phyloP scores from a whole-genome alignment of 2,797 vertebrate species.

The Gymnoscopelus braueri region DNA sequence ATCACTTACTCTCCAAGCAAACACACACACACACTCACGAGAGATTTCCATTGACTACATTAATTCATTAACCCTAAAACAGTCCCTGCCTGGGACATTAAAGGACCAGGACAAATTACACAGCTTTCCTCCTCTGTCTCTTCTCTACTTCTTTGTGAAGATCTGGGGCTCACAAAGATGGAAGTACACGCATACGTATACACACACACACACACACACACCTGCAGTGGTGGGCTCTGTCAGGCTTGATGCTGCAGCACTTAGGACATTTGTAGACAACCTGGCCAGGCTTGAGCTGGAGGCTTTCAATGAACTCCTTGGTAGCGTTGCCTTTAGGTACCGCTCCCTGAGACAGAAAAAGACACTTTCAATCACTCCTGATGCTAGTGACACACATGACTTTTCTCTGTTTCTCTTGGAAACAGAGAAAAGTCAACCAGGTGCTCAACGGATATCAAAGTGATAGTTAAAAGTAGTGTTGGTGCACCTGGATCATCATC shows the following conservation, averaged over 20 bases:
- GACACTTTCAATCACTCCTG: not conserved
- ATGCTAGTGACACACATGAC: not conserved
- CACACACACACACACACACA: constrained; percentile 13
- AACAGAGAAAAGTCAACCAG: too few relatives aligned
- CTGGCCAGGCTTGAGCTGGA: constrained; percentile 96
- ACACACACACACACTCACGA: not conserved
- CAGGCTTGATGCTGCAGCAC: constrained; percentile 99
- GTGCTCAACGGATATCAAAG: too few relatives aligned
- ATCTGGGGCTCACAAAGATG: too few relatives aligned
- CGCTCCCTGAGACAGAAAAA: constrained; percentile 83
- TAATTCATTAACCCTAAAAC: not conserved
- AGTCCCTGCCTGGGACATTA: too few relatives aligned
- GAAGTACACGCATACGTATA: not conserved
- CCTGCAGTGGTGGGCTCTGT: constrained; percentile 92
- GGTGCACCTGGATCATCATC: too few relatives aligned
- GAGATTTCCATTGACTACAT: not conserved
- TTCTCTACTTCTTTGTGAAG: too few relatives aligned
- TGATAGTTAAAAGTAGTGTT: too few relatives aligned
- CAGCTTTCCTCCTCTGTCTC: too few relatives aligned
- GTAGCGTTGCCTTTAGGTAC: constrained; percentile 98
- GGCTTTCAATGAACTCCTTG: constrained; percentile 98
- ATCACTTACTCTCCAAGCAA: not conserved
- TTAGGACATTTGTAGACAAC: constrained; percentile 99
- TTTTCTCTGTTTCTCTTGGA: too few relatives aligned
- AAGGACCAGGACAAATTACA: too few relatives aligned